Percentiles rank a stretch among this genome's conserved stretches.
Evolutionary conservation across 2,797 vertebrate genomes (phyloP).

Genomic region (Lophura swinhoii): DNA sequence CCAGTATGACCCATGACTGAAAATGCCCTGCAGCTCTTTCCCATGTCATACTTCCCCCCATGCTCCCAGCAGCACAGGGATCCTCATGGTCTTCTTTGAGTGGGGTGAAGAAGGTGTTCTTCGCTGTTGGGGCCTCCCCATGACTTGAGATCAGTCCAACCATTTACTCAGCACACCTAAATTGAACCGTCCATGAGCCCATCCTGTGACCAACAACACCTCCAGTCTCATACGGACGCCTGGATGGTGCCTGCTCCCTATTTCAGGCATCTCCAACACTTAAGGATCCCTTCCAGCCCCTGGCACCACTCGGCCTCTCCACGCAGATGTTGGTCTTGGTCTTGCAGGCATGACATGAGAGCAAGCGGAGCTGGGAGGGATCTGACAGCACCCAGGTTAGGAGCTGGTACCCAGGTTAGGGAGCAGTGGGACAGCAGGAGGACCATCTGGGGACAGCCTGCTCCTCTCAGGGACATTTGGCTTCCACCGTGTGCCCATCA

Average conservation of each 20-base stretch:
- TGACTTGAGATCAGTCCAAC: background rate
- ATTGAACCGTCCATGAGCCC: background rate
- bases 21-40: background rate
- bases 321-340: background rate
- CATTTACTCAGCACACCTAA: background rate
- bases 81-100: background rate
- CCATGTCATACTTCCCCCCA: rapidly evolving
- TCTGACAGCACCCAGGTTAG: background rate
- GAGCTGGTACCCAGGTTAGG: background rate
- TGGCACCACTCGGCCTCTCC: background rate
- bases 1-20: background rate
- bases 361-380: background rate
- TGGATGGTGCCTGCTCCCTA: background rate
- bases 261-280: background rate
- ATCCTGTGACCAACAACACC: background rate
- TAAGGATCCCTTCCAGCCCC: background rate
- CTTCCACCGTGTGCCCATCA: too few relatives aligned
- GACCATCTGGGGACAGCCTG: background rate
- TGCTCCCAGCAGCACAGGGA: background rate
- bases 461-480: background rate
- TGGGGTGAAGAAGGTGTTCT: background rate
- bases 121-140: background rate
- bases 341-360: background rate
- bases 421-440: background rate
- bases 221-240: background rate